Conservation (phyloP, 2,888 invertebrate genomes). For the Orthosia gracilis region DNA sequence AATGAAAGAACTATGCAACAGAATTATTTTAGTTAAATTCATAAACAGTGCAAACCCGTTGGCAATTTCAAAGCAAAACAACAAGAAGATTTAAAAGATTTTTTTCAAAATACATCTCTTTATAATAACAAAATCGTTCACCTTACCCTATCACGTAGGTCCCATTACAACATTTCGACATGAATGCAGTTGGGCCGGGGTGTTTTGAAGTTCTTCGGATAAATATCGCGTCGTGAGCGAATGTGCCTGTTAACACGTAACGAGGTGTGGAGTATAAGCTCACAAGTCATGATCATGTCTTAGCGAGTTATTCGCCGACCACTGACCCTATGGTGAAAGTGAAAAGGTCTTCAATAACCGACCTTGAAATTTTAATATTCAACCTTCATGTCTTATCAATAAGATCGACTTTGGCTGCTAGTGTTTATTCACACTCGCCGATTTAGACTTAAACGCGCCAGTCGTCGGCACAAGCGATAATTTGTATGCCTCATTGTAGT, state of each 20-base stretch:
- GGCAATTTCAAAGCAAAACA: background rate
- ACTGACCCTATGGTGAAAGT: conserved; percentile 83
- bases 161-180: conserved; percentile 84
- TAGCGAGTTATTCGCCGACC: conserved; percentile 90
- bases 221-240: conserved; percentile 90
- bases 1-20: background rate
- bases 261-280: conserved; percentile 90
- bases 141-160: conserved; percentile 78
- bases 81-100: background rate
- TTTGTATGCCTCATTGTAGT: conserved; percentile 90
- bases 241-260: conserved; percentile 91
- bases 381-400: conserved; percentile 63
- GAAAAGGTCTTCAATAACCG: conserved; percentile 74
- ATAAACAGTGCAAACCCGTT: background rate
- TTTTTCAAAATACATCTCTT: conserved; percentile 35
- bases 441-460: conserved; percentile 78
- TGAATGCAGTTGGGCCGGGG: conserved; percentile 73
- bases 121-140: conserved; percentile 58
- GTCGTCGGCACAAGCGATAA: conserved; percentile 88
- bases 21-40: background rate
- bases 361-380: conserved; percentile 54
- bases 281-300: conserved; percentile 91
- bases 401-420: conserved; percentile 65
- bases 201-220: conserved; percentile 88
- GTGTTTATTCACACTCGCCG: conserved; percentile 68